phyloP scores from a whole-genome alignment of 2,888 invertebrate species.

The Melieria crassipennis region DNA sequence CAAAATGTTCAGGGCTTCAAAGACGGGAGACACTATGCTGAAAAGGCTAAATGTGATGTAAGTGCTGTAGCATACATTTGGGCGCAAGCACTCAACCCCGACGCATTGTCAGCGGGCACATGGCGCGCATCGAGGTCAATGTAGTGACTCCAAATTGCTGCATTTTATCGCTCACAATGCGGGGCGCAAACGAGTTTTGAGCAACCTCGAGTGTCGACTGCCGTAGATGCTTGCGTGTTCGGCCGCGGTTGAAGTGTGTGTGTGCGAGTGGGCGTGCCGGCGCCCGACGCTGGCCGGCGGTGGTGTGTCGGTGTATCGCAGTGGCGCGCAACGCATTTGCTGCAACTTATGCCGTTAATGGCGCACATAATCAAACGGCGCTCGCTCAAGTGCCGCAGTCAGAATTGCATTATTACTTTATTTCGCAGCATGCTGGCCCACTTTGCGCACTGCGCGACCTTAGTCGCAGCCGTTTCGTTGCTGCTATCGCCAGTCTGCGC shows the following conservation, averaged over 20 bases:
- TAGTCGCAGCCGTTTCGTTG: too few species aligned
- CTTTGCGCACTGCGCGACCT: not conserved
- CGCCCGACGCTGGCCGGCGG: too few species aligned
- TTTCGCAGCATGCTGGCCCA: constrained; percentile 17
- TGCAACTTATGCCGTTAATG: constrained; percentile 52
- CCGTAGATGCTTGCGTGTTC: not conserved
- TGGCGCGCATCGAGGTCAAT: constrained; percentile 1
- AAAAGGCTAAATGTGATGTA: constrained; percentile 1
- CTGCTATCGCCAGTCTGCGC: too few species aligned
- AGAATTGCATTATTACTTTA: constrained; percentile 27
- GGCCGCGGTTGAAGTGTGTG: not conserved
- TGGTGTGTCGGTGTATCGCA: not conserved
- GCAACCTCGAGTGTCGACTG: not conserved
- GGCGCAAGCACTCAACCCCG: not conserved
- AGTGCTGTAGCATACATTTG: constrained; percentile 16
- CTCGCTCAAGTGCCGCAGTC: constrained; percentile 5
- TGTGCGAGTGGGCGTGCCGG: constrained; percentile 10
- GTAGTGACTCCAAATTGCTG: constrained; percentile 21
- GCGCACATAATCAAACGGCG: constrained; percentile 59
- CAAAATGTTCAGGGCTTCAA: not conserved
- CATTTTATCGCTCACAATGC: constrained; percentile 19
- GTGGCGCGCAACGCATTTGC: constrained; percentile 17
- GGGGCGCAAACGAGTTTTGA: not conserved
- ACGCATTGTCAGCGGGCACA: not conserved
- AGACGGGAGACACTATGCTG: not conserved